These are phyloP conservation scores for Agapetus fuscipes DNA, from an alignment of 2,888 invertebrate species.

Conservation along the genomic window DNA sequence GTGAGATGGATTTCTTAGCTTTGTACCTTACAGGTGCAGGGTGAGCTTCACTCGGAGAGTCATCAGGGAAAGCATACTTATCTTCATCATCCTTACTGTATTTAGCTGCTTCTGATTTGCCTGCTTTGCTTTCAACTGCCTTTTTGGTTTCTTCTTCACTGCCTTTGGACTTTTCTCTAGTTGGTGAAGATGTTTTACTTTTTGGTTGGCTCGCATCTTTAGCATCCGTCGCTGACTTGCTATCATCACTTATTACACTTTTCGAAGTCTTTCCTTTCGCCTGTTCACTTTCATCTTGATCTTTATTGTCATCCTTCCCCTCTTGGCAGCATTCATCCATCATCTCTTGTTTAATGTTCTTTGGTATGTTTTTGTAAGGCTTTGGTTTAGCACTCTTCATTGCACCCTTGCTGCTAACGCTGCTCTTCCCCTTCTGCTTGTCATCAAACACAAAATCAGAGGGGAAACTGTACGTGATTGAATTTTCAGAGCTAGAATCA, in stretches of 20 bases:
- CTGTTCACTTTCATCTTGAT: neutral
- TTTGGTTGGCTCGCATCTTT: neutral
- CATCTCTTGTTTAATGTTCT: conserved; percentile 19
- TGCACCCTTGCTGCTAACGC: conserved; percentile 10
- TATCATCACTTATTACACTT: neutral
- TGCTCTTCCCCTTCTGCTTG: conserved; percentile 1
- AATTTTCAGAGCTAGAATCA: conserved; percentile 8
- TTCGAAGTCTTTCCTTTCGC: no score
- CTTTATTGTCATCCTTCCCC: conserved; percentile 1
- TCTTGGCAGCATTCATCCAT: conserved; percentile 10
- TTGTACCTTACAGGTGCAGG: conserved; percentile 12
- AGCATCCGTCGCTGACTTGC: neutral
- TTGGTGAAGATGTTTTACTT: neutral
- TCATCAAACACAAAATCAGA: neutral
- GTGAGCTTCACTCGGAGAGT: conserved; percentile 1
- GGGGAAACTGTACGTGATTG: conserved; percentile 15
- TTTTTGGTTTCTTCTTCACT: conserved; percentile 15
- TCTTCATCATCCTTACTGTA: conserved; percentile 22
- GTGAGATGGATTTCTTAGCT: no score
- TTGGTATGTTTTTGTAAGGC: conserved; percentile 18
- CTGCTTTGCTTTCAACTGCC: neutral
- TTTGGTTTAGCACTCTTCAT: conserved; percentile 13
- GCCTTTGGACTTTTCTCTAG: neutral
- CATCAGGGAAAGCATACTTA: conserved; percentile 14
- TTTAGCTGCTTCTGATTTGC: no score